Evolutionary conservation across 1,140 invertebrate species (phyloP), one percentile per base, ranked within the genome.

Genomic region (Diprion similis): DNA sequence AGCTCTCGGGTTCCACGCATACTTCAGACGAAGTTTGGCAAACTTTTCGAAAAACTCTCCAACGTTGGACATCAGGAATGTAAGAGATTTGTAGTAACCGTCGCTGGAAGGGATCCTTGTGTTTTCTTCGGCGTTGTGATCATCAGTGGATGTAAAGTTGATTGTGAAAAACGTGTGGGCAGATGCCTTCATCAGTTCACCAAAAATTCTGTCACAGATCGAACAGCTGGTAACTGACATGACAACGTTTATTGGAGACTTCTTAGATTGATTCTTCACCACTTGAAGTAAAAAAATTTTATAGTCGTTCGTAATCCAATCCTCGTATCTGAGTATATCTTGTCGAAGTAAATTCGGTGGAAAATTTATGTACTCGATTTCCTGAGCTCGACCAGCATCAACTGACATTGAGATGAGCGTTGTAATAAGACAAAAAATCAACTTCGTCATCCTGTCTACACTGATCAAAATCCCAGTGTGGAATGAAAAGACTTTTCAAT

Each of bases 1-100:
- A 18, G 66, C 17, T 68, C 66, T 68, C 18, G 66, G 66, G 15
- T 68, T 68, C 66, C 66, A 68, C 4, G 37, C 17, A 13, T 68
- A 18, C 18, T 13, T 18, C 17, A 68, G 19, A 6, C 66, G 37
- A 19, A 68, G 7, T 59, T 59, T 18, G 8, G 17, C 66, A 18
- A 68, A 45, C 11, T 68, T 13, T 19, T 19, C 18, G 15, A 68
- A 0, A 68, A 68, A 68, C 37, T 68, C 15, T 11, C 8, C 17
- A 19, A 68, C 18, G 11, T 15, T 68, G 10, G 11, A 7, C 13
- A 19, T 45, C 17, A 68, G 17, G 11, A 68, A 19, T 11, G 18
- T 13, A 11, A 68, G 10, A 45, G 18, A 24, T 13, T 68, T 24
- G 15, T 68, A 68, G 37, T 59, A 59, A 13, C 51, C 51, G 9